Evolutionary conservation across 2,113 vertebrate genomes (phyloP).

Genomic region (Lampris megalopsis): DNA sequence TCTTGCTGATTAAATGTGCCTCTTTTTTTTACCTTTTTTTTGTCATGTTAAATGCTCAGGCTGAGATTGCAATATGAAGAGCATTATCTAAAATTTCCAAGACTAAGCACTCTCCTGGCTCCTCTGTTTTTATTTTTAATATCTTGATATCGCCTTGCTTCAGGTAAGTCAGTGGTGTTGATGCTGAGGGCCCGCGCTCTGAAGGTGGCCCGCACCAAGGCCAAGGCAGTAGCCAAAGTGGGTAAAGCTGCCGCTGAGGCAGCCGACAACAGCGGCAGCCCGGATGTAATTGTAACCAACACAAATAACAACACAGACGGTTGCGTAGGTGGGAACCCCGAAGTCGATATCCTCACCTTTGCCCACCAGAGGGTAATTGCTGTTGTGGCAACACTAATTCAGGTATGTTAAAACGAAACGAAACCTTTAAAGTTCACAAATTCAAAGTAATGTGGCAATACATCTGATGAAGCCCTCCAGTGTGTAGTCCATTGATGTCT

Average conservation of each 20-base stretch:
- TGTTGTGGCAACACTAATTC: slow-evolving; percentile 70
- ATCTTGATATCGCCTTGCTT: not conserved
- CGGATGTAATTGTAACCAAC: slow-evolving; percentile 72
- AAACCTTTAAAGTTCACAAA: too few relatives aligned
- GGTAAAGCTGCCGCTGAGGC: slow-evolving; percentile 80
- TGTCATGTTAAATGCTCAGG: too few relatives aligned
- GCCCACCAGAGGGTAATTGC: slow-evolving; percentile 81
- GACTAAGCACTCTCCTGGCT: not conserved
- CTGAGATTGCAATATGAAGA: too few relatives aligned
- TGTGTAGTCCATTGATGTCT: too few relatives aligned
- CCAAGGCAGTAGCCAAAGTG: slow-evolving; percentile 77
- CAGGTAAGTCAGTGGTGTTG: slow-evolving; percentile 83
- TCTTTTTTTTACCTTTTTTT: not conserved
- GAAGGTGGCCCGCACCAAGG: slow-evolving; percentile 63
- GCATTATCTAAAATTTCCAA: too few relatives aligned
- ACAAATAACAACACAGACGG: slow-evolving; percentile 19
- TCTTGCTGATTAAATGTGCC: not conserved
- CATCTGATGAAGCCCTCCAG: too few relatives aligned
- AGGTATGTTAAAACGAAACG: slow-evolving; percentile 45
- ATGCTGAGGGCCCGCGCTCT: slow-evolving; percentile 84
- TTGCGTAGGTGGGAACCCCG: slow-evolving; percentile 31
- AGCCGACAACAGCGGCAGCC: slow-evolving; percentile 64
- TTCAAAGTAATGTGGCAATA: too few relatives aligned
- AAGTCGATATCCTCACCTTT: slow-evolving; percentile 66
- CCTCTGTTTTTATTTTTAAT: not conserved